phyloP scores from a whole-genome alignment of 2,797 vertebrate genomes.

The Phataginus tetradactyla region DNA sequence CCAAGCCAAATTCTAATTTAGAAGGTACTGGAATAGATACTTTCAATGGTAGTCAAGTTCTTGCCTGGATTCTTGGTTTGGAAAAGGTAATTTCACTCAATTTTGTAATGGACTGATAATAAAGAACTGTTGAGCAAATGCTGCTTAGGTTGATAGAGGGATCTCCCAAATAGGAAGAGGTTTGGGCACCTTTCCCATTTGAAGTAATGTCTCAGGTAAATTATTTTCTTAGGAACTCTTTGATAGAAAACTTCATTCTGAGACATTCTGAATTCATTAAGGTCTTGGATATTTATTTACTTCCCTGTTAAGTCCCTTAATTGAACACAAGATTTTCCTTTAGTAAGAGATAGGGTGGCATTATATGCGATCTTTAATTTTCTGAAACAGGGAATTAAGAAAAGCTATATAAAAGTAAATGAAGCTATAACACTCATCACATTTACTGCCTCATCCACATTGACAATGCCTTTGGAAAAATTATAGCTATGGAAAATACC shows the following conservation, averaged over 20 bases:
- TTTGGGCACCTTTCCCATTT: neutral
- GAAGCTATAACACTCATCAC: neutral
- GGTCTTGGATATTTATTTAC: constrained; percentile 52
- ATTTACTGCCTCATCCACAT: neutral
- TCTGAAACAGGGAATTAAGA: neutral
- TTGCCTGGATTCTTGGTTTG: constrained; percentile 68
- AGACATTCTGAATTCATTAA: constrained; percentile 40
- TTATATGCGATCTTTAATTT: constrained; percentile 59
- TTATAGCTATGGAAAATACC: constrained; percentile 17
- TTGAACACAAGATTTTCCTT: constrained; percentile 46
- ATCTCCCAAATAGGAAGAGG: neutral
- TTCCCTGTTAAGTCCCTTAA: constrained; percentile 34
- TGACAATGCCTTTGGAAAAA: constrained; percentile 45
- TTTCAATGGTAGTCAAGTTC: constrained; percentile 72
- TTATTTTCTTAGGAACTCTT: neutral
- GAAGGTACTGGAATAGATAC: constrained; percentile 33
- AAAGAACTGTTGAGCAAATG: constrained; percentile 11
- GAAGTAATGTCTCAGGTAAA: neutral
- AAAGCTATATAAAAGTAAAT: neutral
- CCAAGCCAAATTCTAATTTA: constrained; percentile 49
- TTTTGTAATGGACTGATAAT: neutral
- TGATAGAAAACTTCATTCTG: constrained; percentile 45
- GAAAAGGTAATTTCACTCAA: constrained; percentile 79
- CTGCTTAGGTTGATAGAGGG: neutral
- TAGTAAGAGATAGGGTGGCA: constrained; percentile 19